Evolutionary conservation across 1,140 invertebrate genomes (phyloP).

Genomic region (Anoplophora glabripennis): DNA sequence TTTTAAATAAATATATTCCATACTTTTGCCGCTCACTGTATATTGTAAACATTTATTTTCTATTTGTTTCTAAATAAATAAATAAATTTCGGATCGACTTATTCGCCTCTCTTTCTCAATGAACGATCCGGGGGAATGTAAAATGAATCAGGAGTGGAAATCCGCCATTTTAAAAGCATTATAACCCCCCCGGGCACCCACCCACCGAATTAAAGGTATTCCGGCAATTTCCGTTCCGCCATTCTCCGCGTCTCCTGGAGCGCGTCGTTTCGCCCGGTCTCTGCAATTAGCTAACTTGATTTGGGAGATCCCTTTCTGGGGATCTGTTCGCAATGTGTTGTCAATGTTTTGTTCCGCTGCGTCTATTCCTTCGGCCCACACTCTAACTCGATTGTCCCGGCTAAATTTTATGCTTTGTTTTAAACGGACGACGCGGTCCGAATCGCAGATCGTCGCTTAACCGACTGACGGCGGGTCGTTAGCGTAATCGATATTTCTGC

Average conservation of each 20-base stretch:
- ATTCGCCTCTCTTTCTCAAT: too few species aligned
- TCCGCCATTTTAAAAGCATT: constrained; percentile 30
- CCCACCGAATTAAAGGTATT: constrained; percentile 28
- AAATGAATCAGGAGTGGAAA: constrained; percentile 1
- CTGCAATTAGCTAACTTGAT: constrained; percentile 51
- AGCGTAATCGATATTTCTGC: constrained; percentile 16
- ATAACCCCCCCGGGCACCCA: constrained; percentile 8
- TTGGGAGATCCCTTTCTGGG: constrained; percentile 48
- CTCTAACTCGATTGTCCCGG: constrained; percentile 36
- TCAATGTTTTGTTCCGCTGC: constrained; percentile 48
- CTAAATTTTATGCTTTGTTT: constrained; percentile 39
- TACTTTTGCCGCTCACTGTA: too few species aligned
- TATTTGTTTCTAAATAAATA: too few species aligned
- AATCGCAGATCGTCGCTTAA: constrained; percentile 20
- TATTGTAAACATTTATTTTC: too few species aligned
- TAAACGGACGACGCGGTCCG: constrained; percentile 26
- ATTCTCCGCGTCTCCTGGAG: constrained; percentile 1
- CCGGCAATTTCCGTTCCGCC: constrained; percentile 25
- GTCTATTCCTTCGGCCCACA: constrained; percentile 30
- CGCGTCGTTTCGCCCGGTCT: constrained; percentile 26
- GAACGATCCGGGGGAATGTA: too few species aligned
- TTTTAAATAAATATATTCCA: too few species aligned
- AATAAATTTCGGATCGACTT: too few species aligned
- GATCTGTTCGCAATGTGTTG: constrained; percentile 50
- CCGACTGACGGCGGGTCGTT: constrained; percentile 17